Percentiles rank a stretch among this genome's conserved stretches.
Conservation (phyloP, 2,113 vertebrate genomes). For the Bos indicus region DNA sequence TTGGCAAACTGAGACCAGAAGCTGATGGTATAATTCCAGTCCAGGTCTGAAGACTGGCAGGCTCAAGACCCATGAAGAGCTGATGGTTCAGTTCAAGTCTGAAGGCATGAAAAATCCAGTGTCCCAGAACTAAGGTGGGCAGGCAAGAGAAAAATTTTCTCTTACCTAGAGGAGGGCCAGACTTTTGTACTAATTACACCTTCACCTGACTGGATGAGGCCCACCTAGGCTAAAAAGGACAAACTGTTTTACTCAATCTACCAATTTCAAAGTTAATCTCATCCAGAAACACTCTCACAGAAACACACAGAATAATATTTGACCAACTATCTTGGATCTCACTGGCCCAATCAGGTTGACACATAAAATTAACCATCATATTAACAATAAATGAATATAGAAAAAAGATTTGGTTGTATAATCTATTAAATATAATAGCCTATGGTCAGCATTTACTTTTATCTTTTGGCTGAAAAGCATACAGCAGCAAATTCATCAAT, state of each 20-base stretch:
- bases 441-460: not conserved
- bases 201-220: not conserved
- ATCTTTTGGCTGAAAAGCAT: not conserved
- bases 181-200: not conserved
- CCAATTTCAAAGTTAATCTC: not conserved
- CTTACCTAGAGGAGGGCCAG: not conserved
- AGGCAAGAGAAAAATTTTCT: not conserved
- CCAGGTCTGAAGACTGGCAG: not conserved
- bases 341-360: not conserved
- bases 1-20: not conserved
- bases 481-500: not conserved
- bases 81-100: not conserved
- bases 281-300: not conserved
- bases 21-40: not conserved
- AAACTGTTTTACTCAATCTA: not conserved
- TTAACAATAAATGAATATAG: not conserved
- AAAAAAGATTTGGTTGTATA: not conserved
- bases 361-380: not conserved
- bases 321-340: not conserved
- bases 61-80: not conserved
- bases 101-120: not conserved
- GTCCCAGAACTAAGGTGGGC: not conserved
- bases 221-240: too few species aligned
- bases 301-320: not conserved
- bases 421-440: not conserved